These are phyloP conservation scores for Dasypus novemcinctus DNA, from an alignment of 2,113 vertebrate genomes.

Conservation along the genomic window DNA sequence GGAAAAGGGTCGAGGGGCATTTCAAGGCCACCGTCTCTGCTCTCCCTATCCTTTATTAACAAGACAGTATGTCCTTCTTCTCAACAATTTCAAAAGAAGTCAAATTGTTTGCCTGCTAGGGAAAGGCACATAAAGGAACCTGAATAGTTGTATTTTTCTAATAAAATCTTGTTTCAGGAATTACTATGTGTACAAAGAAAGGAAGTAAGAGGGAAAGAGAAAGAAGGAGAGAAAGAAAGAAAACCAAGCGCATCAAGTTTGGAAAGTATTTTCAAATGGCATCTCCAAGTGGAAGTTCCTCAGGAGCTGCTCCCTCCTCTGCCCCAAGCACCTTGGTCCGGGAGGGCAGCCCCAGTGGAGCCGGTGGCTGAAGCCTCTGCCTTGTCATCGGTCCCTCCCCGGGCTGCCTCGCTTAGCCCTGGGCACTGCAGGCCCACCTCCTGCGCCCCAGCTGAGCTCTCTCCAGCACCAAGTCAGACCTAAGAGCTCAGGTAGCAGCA, in stretches of 20 bases:
- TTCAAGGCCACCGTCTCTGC: not conserved
- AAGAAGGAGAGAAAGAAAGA: too few species aligned
- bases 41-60: not conserved
- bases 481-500: not conserved
- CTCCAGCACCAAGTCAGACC: not conserved
- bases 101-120: not conserved
- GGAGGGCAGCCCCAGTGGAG: accelerated
- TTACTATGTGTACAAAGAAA: not conserved
- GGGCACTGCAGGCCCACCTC: accelerated
- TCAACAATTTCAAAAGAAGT: not conserved
- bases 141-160: not conserved
- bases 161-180: not conserved
- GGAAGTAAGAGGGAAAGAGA: too few species aligned
- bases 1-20: not conserved
- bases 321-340: accelerated
- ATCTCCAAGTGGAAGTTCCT: not conserved
- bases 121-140: accelerated
- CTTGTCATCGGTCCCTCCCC: accelerated
- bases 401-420: accelerated
- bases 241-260: accelerated
- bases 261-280: not conserved
- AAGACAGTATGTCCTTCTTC: not conserved
- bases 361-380: accelerated
- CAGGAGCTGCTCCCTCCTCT: accelerated
- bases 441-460: accelerated